Evolutionary conservation across 2,888 invertebrate species (phyloP), one percentile per base, ranked within the genome.

Genomic region (Tetranychus piercei): DNA sequence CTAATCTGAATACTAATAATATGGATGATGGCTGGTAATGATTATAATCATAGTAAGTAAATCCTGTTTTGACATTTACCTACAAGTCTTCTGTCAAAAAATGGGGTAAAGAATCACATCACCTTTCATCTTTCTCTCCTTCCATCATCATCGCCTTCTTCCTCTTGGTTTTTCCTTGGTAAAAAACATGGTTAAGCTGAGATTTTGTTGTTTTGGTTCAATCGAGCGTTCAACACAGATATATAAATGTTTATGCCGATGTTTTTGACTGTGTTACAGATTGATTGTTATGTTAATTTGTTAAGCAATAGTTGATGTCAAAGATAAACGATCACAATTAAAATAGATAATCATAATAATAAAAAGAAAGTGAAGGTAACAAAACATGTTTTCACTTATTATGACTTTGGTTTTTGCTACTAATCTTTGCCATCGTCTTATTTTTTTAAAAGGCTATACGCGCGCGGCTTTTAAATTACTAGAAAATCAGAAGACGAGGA

Each of bases 401-500:
- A n/a, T 34, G 34, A 34, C 34, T 34, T 34, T 34, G 34, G 3
- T 34, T 34, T 34, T 5, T 34, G 34, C 34, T 34, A 34, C 34
- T 34, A 34, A 34, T 55, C 15, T 55, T 55, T 15, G 15, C 15
- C 55, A 15, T 55, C 55, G 15, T 55, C 55, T 55, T 5, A 15
- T 55, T 55, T 55, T 55, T 55, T 55, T 55, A 55, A 55, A 55
- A 55, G 7, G 9, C 9, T 15, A 55, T 15, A 55, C 11, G 9
- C 55, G 55, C 55, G 55, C 55, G 55, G 55, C 55, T 55, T 55
- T 55, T 55, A 55, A 55, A 55, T 55, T 55, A 55, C 55, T 55
- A 55, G 55, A 55, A 55, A 15, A 55, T 9, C 9, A 15, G 55
- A 15, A 6, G 55, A 55, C 11, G 45, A 15, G 15, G 55, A 0